phyloP scores from a whole-genome alignment of 2,113 vertebrate genomes.

The Microtus pennsylvanicus region DNA sequence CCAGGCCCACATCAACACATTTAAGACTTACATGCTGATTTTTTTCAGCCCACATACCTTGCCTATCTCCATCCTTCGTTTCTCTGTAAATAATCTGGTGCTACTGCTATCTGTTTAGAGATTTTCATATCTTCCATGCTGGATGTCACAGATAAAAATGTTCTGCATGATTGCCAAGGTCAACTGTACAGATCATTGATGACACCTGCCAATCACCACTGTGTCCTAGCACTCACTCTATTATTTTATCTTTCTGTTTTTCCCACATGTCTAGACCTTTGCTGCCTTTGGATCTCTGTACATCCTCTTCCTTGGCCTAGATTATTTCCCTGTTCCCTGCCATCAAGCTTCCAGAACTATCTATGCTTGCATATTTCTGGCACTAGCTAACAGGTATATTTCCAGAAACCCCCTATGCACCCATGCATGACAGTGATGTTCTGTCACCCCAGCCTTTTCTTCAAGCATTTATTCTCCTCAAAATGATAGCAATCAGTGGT shows the following conservation, averaged over 20 bases:
- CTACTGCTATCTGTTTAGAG: neutral
- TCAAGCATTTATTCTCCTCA: neutral
- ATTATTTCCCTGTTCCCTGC: neutral
- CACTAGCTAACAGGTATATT: neutral
- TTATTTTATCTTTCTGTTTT: neutral
- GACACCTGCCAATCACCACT: neutral
- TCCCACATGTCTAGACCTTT: neutral
- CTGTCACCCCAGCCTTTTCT: neutral
- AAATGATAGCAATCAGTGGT: neutral
- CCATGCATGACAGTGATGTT: neutral
- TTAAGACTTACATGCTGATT: neutral
- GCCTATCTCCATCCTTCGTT: neutral
- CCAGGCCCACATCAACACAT: neutral
- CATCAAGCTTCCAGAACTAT: neutral
- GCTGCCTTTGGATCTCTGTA: neutral
- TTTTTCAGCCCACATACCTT: neutral
- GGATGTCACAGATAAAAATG: neutral
- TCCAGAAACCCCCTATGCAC: neutral
- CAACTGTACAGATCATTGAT: neutral
- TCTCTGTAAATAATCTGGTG: neutral
- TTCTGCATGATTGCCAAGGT: neutral
- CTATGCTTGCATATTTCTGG: neutral
- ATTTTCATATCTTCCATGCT: neutral
- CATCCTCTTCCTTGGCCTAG: neutral
- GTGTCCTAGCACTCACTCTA: neutral